Evolutionary conservation across 2,113 vertebrate species (phyloP), one percentile per base, ranked within the genome.

Genomic region (Mandrillus leucophaeus): DNA sequence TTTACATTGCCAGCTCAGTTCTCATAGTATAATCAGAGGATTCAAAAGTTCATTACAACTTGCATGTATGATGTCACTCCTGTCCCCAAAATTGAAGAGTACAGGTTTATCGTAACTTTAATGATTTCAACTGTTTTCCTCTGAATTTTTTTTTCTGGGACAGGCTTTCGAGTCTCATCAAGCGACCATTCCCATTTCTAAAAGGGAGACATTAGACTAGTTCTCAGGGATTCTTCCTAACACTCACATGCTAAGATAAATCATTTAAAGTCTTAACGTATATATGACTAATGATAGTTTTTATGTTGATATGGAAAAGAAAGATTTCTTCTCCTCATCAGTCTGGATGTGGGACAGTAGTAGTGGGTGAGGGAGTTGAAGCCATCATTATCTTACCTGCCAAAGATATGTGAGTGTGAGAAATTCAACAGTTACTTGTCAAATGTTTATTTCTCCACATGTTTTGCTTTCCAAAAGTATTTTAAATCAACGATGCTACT

Each of bases 381-480:
- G 11, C 20, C 45, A 2, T 93, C 14, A 0, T 27, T 38, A 35
- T 25, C 13, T 79, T 30, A 72, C 40, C n/a, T 73, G 59, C 11
- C 16, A 70, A 59, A 32, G 35, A 1, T 48, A 59, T 23, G 10
- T 45, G 13, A 14, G 8, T 38, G 18, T 16, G 23, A 79, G n/a
- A 16, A 32, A 5, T 90, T 93, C 61, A 86, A 14, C 43, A 50
- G 43, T 64, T 64, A n/a, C 1, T 73, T n/a, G 6, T 61, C 35
- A 76, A 1, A 0, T 87, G 6, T 66, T 85, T 91, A 55, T 94
- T 95, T 87, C 64, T 94, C 82, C 38, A 22, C 17, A 70, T 32
- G 48, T 84, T 93, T 87, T 92, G 57, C 32, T 92, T 97, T 80
- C 84, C 32, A 66, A 23, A 88, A 84, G 11, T 40, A 5, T 88